Conservation (phyloP, 2,797 vertebrate species). For the Microctenopoma stevenorrisi region DNA sequence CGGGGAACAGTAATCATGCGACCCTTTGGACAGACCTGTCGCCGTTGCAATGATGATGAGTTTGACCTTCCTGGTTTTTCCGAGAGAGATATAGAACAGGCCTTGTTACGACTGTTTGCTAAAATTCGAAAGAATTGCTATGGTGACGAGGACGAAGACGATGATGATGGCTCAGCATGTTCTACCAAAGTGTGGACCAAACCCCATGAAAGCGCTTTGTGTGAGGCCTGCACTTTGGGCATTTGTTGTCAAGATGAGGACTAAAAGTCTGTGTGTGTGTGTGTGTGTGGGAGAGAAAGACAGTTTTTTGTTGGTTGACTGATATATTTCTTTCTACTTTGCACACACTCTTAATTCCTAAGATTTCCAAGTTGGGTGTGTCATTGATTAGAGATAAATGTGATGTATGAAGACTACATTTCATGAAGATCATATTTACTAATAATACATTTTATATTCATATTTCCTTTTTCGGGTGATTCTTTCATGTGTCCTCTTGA, state of each 20-base stretch:
- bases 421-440: background rate
- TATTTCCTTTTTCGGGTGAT: background rate
- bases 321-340: too few species aligned
- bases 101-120: conserved; percentile 47
- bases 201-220: conserved; percentile 58
- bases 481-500: background rate
- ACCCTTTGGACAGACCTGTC: conserved; percentile 71
- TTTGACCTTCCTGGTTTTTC: conserved; percentile 56
- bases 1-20: conserved; percentile 71
- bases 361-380: too few species aligned
- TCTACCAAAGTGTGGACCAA: conserved; percentile 46
- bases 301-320: too few species aligned
- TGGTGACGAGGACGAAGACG: background rate
- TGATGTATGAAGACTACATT: background rate
- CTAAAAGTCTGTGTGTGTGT: background rate
- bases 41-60: background rate
- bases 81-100: conserved; percentile 2
- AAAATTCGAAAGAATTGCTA: conserved; percentile 79
- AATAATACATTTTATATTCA: background rate
- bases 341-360: too few species aligned
- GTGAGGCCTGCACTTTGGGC: conserved; percentile 60
- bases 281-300: background rate
- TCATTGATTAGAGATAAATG: background rate
- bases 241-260: conserved; percentile 56
- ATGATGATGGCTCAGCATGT: fast-evolving